Evolutionary conservation across 2,113 vertebrate species (phyloP).

Genomic region (Pongo pygmaeus): DNA sequence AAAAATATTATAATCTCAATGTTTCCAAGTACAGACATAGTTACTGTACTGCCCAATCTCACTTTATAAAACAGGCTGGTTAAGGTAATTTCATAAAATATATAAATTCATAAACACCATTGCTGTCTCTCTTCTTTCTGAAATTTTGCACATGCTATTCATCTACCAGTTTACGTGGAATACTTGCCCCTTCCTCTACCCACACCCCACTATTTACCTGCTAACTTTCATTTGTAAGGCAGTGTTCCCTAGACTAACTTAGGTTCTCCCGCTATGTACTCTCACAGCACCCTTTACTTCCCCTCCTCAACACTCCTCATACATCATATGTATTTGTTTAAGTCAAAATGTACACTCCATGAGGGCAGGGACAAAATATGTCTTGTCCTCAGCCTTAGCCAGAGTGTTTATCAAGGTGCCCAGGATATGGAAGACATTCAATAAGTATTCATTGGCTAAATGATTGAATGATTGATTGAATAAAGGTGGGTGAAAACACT

Average conservation of each 20-base stretch:
- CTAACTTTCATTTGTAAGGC: neutral
- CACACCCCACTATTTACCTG: neutral
- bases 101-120: neutral
- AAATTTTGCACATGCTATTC: neutral
- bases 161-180: neutral
- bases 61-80: neutral
- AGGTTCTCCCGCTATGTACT: neutral
- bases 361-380: neutral
- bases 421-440: neutral
- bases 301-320: neutral
- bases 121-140: neutral
- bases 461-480: neutral
- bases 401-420: neutral
- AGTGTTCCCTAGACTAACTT: neutral
- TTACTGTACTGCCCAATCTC: neutral
- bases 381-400: neutral
- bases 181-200: too few relatives aligned
- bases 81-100: neutral
- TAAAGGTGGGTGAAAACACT: neutral
- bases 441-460: neutral
- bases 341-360: neutral
- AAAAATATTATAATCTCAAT: neutral
- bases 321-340: neutral
- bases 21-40: neutral
- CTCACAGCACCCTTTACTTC: neutral